These are phyloP conservation scores for Papilio xuthus DNA, from an alignment of 1,140 invertebrate genomes.

Conservation along the genomic window DNA sequence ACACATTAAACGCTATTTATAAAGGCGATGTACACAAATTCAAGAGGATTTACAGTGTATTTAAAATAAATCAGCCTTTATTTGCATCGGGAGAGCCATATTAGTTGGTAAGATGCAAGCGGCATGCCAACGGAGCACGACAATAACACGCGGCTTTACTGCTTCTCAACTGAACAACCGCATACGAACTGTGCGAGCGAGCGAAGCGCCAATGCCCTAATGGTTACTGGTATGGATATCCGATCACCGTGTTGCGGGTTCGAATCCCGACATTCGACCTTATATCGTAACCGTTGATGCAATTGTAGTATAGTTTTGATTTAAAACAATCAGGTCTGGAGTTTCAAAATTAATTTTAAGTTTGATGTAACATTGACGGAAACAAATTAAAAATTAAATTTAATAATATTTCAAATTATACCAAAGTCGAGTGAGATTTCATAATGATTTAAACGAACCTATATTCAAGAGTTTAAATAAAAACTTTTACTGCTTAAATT, in stretches of 20 bases:
- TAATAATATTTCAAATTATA: background rate
- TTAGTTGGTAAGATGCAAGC: conserved; percentile 27
- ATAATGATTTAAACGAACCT: background rate
- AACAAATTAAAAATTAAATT: background rate
- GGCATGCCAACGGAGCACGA: conserved; percentile 8
- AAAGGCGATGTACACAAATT: conserved; percentile 13
- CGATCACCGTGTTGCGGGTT: too few species aligned
- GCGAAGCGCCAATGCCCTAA: too few species aligned
- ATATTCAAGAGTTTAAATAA: too few species aligned
- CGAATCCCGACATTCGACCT: too few species aligned
- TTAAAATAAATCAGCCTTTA: conserved; percentile 36
- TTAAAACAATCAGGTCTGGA: background rate
- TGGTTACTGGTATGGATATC: too few species aligned
- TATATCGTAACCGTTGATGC: too few species aligned
- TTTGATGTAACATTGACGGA: background rate
- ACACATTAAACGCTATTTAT: conserved; percentile 1
- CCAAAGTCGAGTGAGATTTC: background rate
- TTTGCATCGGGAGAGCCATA: conserved; percentile 36
- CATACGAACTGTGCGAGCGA: background rate
- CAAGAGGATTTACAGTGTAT: conserved; percentile 23
- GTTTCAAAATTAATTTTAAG: background rate
- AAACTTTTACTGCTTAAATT: too few species aligned
- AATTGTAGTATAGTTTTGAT: too few species aligned
- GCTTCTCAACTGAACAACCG: background rate
- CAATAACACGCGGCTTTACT: conserved; percentile 1